Base-by-base conservation (phyloP, 2,113 vertebrate species). In the Cheilinus undulatus region DNA sequence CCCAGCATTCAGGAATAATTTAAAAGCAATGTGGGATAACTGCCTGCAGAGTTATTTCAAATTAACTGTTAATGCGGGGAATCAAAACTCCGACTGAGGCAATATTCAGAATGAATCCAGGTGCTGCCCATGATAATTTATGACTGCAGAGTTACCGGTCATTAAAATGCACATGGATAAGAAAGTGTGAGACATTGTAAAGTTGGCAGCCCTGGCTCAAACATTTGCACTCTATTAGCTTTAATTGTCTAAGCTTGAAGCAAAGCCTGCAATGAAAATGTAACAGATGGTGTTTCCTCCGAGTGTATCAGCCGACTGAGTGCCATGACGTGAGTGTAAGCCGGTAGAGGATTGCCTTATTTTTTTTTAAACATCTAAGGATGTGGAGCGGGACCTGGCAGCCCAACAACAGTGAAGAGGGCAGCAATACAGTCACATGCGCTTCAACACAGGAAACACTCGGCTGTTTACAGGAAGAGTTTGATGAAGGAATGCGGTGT, bases 391-490 rank as follows among this genome's bases (percentile, higher is more conserved):
- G 77, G 52, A 90, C 85, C 82, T 51, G 42, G 76, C 72, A 77
- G 65, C 62, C 11, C 3, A 40, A 20, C 61, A 62, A 8, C 80
- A 76, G 80, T 86, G 73, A n/a, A 46, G 69, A 48, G 72, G 78
- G 54, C 60, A 62, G 53, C 72, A 17, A 68, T 61, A 71, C 75
- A 77, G 66, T 58, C 70, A 64, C 80, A 83, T 86, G 80, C 76
- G 80, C 67, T 69, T 76, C 81, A 70, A 79, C 78, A 73, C 83
- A 89, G 93, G 92, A 94, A 94, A 80, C 83, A 80, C 89, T 92
- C 73, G 80, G 49, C 80, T 93, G 91, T 95, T 94, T 93, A 93
- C 93, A 93, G 94, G 94, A 95, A 94, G 74, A 19, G 80, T 68
- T 58, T 54, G 89, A 88, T 84, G 77, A 79, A 89, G 82, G 92